Evolutionary conservation across 1,140 invertebrate species (phyloP).

Genomic region (Pentalonia nigronervosa): DNA sequence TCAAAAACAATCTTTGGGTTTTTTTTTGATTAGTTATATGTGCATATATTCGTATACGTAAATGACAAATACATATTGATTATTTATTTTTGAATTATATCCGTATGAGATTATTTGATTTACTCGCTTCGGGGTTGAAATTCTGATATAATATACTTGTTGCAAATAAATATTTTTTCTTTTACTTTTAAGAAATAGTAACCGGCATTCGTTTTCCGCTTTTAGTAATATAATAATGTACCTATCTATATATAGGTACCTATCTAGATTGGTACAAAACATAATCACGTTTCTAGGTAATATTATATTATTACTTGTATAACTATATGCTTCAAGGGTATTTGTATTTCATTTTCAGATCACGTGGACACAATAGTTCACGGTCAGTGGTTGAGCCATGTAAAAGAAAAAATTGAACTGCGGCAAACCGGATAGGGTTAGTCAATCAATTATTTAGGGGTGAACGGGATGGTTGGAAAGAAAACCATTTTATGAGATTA

Average conservation of each 20-base stretch:
- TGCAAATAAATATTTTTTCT: no score
- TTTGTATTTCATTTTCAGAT: not conserved
- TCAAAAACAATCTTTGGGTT: not conserved
- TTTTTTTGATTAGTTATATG: not conserved
- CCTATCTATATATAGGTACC: no score
- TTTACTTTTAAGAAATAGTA: not conserved
- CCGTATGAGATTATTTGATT: not conserved
- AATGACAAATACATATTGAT: no score
- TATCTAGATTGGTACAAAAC: not conserved
- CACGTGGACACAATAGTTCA: not conserved
- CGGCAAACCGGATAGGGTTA: not conserved
- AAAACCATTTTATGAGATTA: no score
- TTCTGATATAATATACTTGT: not conserved
- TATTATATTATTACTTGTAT: not conserved
- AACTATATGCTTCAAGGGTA: not conserved
- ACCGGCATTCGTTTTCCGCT: not conserved
- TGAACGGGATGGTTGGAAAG: no score
- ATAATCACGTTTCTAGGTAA: not conserved
- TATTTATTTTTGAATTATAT: not conserved
- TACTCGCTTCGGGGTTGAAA: not conserved
- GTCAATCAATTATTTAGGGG: not conserved
- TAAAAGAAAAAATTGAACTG: not conserved
- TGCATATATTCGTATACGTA: no score
- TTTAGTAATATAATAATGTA: not conserved
- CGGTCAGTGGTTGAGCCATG: not conserved